Evolutionary conservation across 2,888 invertebrate species (phyloP).

Genomic region (Orchesella flavescens): DNA sequence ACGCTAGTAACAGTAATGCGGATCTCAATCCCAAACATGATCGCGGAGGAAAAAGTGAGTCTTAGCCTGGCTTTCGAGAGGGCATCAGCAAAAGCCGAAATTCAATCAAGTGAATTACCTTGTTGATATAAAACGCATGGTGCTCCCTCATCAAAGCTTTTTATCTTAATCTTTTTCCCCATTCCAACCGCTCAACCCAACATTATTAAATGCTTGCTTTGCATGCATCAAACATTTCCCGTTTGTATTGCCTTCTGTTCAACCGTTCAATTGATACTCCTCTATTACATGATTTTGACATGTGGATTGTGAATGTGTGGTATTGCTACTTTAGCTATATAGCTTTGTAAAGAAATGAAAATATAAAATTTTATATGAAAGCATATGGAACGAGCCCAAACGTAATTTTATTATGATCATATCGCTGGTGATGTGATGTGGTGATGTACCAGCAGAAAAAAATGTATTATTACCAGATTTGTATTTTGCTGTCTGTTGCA

Average conservation of each 20-base stretch:
- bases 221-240: neutral
- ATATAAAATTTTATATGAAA: neutral
- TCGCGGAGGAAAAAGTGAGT: too few species aligned
- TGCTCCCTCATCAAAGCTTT: conserved; percentile 39
- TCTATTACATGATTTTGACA: conserved; percentile 1
- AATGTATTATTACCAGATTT: too few species aligned
- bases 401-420: too few species aligned
- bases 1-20: too few species aligned
- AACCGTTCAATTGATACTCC: too few species aligned
- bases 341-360: too few species aligned
- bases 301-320: neutral
- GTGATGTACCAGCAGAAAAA: too few species aligned
- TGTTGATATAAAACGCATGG: conserved; percentile 51
- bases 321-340: too few species aligned
- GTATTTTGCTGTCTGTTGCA: neutral
- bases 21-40: too few species aligned
- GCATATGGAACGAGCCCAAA: neutral
- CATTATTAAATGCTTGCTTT: neutral
- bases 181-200: neutral
- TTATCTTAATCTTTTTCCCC: conserved; percentile 39
- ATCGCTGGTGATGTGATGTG: too few species aligned
- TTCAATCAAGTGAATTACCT: conserved; percentile 51
- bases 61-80: too few species aligned
- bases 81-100: conserved; percentile 19
- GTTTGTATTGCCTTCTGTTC: neutral